Percentiles rank a stretch among this genome's conserved stretches.
These are phyloP conservation scores for Lepilemur ruficaudatus DNA, from an alignment of 2,797 vertebrate species.

Conservation along the genomic window DNA sequence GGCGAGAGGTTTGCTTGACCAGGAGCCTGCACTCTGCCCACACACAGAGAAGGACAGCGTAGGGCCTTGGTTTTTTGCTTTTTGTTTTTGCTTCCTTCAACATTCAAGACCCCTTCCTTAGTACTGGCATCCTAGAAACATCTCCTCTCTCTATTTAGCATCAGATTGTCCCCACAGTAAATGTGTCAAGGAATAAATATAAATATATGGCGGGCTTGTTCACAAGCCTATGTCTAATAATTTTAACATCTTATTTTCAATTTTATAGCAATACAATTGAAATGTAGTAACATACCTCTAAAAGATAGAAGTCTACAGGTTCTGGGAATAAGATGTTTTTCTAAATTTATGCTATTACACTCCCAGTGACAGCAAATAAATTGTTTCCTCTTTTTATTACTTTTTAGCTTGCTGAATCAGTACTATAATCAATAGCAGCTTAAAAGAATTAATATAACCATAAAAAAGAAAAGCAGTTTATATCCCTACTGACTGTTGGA, in stretches of 20 bases:
- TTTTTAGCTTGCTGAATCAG: not conserved
- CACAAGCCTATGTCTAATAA: not conserved
- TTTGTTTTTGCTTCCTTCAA: not conserved
- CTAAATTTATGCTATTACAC: not conserved
- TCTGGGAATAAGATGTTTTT: not conserved
- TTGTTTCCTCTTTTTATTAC: not conserved
- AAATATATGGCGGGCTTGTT: not conserved
- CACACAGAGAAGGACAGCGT: not conserved
- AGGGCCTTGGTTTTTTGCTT: not conserved
- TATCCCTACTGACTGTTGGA: not conserved
- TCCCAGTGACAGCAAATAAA: not conserved
- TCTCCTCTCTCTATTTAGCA: not conserved
- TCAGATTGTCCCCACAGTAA: not conserved
- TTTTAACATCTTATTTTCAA: not conserved
- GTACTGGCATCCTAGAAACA: not conserved
- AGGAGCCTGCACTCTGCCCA: not conserved
- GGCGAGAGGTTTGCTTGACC: rapidly evolving
- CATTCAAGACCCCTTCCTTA: not conserved
- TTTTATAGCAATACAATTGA: not conserved
- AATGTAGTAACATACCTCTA: not conserved
- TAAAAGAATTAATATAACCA: constrained; percentile 18
- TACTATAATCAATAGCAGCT: not conserved
- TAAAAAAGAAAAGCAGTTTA: not conserved
- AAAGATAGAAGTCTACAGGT: not conserved
- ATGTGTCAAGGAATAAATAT: not conserved